A percentile compares a stretch with the other conserved stretches of the same genome.
These are phyloP conservation scores for Drosophila percnosoma DNA, from an alignment of 2,888 invertebrate genomes.

Conservation along the genomic window DNA sequence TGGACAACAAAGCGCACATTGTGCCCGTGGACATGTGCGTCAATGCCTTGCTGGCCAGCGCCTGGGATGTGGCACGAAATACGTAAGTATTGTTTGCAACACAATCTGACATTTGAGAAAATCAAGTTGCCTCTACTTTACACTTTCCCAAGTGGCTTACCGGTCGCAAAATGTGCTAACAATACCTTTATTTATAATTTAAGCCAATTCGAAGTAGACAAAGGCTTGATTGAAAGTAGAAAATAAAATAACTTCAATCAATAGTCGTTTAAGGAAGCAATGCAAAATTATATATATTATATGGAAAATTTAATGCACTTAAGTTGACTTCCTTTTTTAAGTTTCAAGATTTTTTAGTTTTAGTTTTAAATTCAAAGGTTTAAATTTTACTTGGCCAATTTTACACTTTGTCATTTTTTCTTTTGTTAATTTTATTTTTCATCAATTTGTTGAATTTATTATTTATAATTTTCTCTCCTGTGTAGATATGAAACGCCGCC, in stretches of 20 bases:
- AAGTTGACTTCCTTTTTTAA: not conserved
- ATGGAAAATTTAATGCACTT: not conserved
- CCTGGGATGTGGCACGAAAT: slow-evolving; percentile 85
- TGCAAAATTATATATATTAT: not conserved
- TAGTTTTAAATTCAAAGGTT: not conserved
- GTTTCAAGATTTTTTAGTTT: not conserved
- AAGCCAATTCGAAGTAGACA: not conserved
- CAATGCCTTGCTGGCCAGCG: slow-evolving; percentile 85
- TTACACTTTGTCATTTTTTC: too few species aligned
- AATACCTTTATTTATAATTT: not conserved
- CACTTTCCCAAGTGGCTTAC: not conserved
- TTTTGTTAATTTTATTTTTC: not conserved
- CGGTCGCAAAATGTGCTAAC: not conserved
- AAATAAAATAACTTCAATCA: not conserved
- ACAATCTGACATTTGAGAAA: not conserved
- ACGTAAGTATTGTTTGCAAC: slow-evolving; percentile 61
- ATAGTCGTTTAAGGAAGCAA: not conserved
- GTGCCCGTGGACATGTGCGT: slow-evolving; percentile 86
- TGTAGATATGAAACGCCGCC: slow-evolving; percentile 77
- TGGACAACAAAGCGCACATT: slow-evolving; percentile 84
- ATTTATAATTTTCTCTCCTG: not conserved
- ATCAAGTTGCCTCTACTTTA: not conserved
- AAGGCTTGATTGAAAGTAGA: not conserved
- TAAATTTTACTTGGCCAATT: not conserved
- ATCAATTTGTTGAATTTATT: not conserved